phyloP scores from a whole-genome alignment of 2,113 vertebrate species.

The Psilopogon haemacephalus region DNA sequence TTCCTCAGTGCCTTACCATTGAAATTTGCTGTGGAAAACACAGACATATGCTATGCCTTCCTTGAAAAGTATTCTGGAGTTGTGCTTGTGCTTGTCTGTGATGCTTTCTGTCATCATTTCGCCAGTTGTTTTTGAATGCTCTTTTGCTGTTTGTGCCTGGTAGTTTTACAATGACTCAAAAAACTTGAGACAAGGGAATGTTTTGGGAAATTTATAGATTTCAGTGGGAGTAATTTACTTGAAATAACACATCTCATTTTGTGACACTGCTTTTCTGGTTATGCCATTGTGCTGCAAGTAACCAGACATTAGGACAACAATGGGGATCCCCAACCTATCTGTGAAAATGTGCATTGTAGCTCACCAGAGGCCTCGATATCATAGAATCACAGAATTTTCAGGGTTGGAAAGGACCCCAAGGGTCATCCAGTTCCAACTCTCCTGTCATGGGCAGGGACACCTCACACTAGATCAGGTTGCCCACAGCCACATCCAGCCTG shows the following conservation, averaged over 20 bases:
- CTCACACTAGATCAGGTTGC: no score
- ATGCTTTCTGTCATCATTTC: slow-evolving; percentile 33
- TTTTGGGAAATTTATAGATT: slow-evolving; percentile 48
- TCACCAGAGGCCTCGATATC: background rate
- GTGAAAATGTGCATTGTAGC: background rate
- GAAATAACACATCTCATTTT: slow-evolving; percentile 22
- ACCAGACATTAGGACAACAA: background rate
- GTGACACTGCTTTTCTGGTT: background rate
- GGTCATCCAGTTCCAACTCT: no score
- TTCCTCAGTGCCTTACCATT: background rate
- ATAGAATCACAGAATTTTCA: no score
- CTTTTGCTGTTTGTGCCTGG: slow-evolving; percentile 8
- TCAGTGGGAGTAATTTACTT: slow-evolving; percentile 53
- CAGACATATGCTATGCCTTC: background rate
- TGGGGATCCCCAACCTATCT: background rate
- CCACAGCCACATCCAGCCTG: no score
- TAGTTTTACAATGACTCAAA: slow-evolving; percentile 58
- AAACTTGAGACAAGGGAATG: slow-evolving; percentile 36
- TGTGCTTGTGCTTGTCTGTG: background rate
- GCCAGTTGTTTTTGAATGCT: slow-evolving; percentile 56
- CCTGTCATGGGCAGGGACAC: no score
- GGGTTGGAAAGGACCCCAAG: no score
- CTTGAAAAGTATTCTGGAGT: background rate
- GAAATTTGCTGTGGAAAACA: background rate
- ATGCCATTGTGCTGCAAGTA: slow-evolving; percentile 27